Conservation (phyloP, 2,113 vertebrate genomes). For the Trachemys scripta region DNA sequence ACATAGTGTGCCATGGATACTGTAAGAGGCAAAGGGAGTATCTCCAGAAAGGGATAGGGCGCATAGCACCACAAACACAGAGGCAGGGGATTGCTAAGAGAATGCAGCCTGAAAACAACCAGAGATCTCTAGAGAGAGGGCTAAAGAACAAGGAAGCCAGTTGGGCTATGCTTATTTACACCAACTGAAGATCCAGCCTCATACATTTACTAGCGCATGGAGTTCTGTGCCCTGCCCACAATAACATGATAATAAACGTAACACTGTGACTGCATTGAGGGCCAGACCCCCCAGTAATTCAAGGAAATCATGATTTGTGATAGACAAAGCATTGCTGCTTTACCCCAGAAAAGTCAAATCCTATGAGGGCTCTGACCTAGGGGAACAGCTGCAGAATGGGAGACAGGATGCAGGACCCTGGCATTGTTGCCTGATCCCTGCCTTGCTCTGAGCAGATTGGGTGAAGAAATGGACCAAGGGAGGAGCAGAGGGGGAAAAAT, state of each 20-base stretch:
- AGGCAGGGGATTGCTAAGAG: background rate
- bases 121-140: background rate
- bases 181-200: background rate
- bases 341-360: background rate
- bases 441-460: background rate
- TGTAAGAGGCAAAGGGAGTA: background rate
- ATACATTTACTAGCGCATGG: background rate
- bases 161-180: background rate
- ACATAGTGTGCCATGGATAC: background rate
- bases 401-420: background rate
- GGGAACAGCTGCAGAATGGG: background rate
- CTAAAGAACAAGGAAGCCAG: background rate
- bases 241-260: accelerated
- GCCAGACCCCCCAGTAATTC: background rate
- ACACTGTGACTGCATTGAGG: background rate
- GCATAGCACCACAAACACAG: background rate
- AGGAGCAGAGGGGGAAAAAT: background rate
- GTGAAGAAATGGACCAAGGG: background rate
- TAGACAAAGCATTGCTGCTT: background rate
- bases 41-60: background rate
- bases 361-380: background rate
- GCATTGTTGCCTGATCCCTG: background rate
- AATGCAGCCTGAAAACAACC: background rate
- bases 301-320: background rate
- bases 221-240: background rate